These are phyloP conservation scores for Picathartes gymnocephalus DNA, from an alignment of 2,113 vertebrate genomes.

Conservation along the genomic window DNA sequence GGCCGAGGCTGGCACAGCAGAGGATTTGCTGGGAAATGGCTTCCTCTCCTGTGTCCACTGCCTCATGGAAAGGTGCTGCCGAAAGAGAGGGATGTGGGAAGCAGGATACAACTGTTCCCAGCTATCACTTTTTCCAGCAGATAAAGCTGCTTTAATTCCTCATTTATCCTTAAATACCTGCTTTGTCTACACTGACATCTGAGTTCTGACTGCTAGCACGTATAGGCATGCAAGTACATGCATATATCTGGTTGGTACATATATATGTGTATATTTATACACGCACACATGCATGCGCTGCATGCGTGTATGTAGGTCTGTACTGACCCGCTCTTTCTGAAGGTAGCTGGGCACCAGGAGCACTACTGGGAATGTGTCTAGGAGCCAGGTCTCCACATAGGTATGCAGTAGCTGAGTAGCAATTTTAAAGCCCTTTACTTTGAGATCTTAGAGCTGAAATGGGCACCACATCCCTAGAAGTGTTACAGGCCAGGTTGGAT, in stretches of 20 bases:
- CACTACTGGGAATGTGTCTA: not conserved
- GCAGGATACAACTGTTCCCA: not conserved
- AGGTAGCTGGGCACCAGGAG: not conserved
- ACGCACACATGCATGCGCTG: rapidly evolving
- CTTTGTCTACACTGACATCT: not conserved
- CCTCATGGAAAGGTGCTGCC: not conserved
- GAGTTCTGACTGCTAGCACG: not conserved
- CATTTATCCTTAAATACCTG: not conserved
- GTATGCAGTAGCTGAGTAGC: not conserved
- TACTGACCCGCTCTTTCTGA: not conserved
- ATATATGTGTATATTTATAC: too few relatives aligned
- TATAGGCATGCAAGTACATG: not conserved
- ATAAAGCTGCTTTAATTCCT: not conserved
- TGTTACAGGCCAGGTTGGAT: not conserved
- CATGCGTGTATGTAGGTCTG: not conserved
- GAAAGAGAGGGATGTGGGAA: not conserved
- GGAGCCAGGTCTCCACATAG: rapidly evolving
- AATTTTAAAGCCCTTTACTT: not conserved
- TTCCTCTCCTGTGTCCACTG: not conserved
- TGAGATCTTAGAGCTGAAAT: rapidly evolving
- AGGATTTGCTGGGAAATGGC: not conserved
- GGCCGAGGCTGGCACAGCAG: rapidly evolving
- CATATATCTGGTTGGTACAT: not conserved
- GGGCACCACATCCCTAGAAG: not conserved
- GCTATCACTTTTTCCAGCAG: not conserved